Base-by-base conservation (phyloP, 92 coral and sea anemone species). In the Parazoanthus atlanticus region DNA sequence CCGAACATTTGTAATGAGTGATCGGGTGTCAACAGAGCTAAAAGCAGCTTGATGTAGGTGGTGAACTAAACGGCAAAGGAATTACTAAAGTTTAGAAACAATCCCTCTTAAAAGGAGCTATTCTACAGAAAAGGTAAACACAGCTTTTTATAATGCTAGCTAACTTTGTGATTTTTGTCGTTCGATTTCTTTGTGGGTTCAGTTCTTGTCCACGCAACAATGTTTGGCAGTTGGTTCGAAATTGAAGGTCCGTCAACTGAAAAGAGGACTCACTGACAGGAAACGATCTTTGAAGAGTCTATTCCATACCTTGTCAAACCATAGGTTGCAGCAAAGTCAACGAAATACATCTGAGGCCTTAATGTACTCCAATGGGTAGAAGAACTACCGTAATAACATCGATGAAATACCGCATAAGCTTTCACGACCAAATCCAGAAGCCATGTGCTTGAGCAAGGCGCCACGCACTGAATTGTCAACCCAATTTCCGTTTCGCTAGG, bases 401-500 rank as follows among this genome's bases (percentile, higher is more conserved):
- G 47, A 28, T 11, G 34, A 31, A 80, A 56, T 30, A 26, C 5
- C 52, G 32, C 71, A 19, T n/a, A 56, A 43, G 28, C 23, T 61
- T 10, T 23, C 23, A 25, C 30, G 0, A 7, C 8, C n/a, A 19
- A 25, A 28, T 25, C 77, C 66, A 70, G 87, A 69, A 46, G 87
- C 87, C 78, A 84, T 69, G 87, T 47, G 77, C 28, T 71, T 71
- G 87, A 30, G 38, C 32, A n/a, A 41, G 54, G 31, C 78, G 41
- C 23, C 64, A 80, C 21, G 19, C 15, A 46, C 49, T 46, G 49
- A 29, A 46, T 30, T 82, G 32, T 64, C 17, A 84, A 71, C 34
- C 30, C 16, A 36, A 84, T 84, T 84, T 84, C 87, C 87, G 87
- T 84, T 84, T 71, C 87, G 87, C 10, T 71, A 71, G 65, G 64